A percentile compares a stretch with the other conserved stretches of the same genome.
These are phyloP conservation scores for Myxocyprinus asiaticus DNA, from an alignment of 2,113 vertebrate genomes.

Conservation along the genomic window DNA sequence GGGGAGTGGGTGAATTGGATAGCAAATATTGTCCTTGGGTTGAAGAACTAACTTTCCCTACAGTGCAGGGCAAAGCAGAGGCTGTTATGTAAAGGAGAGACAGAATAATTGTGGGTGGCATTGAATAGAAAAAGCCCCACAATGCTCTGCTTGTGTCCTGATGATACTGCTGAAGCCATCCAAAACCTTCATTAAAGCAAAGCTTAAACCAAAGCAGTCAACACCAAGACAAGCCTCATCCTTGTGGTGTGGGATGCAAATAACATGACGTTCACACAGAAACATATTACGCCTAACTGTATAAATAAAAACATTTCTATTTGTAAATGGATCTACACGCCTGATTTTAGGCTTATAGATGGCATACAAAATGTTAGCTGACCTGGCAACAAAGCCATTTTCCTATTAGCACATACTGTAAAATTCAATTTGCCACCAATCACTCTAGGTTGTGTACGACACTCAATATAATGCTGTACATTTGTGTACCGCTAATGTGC, in stretches of 20 bases:
- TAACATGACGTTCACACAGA: no score
- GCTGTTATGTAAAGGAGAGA: neutral
- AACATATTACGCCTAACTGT: no score
- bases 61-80: neutral
- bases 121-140: neutral
- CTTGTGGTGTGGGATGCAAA: no score
- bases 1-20: neutral
- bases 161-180: slow-evolving; percentile 1
- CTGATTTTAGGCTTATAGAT: neutral
- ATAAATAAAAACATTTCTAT: no score
- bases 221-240: no score
- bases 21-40: neutral
- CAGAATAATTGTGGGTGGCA: neutral
- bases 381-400: neutral
- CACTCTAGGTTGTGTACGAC: neutral
- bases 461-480: neutral
- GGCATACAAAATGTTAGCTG: neutral
- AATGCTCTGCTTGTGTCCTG: slow-evolving; percentile 21
- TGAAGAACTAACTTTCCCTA: neutral
- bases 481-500: neutral
- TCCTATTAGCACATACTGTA: neutral
- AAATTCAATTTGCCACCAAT: slow-evolving; percentile 6
- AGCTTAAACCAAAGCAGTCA: slow-evolving; percentile 26
- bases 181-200: slow-evolving; percentile 34
- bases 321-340: neutral